These are phyloP conservation scores for Pristionchus maxplancki DNA, from an alignment of 2,888 invertebrate genomes.

Conservation along the genomic window DNA sequence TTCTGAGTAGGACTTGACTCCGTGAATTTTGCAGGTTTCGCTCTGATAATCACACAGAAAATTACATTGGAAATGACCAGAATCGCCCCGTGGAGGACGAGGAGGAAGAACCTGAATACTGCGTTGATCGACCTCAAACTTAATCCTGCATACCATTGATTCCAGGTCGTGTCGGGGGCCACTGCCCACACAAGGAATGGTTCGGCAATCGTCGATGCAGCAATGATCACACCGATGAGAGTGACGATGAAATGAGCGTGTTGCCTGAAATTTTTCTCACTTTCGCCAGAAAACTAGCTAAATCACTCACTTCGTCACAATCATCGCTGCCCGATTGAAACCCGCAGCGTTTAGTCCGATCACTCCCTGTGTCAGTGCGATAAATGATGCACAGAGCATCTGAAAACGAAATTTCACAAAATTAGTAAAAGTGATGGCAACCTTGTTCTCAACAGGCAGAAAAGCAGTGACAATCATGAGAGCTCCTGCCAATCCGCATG, in stretches of 20 bases:
- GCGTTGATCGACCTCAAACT: background rate
- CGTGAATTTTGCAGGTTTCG: slow-evolving; percentile 49
- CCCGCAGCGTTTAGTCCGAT: slow-evolving; percentile 59
- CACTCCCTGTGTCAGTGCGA: slow-evolving; percentile 54
- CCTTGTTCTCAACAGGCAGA: slow-evolving; percentile 53
- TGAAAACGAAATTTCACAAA: background rate
- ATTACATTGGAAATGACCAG: slow-evolving; percentile 45
- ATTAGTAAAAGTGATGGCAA: background rate
- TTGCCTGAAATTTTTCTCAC: slow-evolving; percentile 53
- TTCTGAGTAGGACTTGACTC: background rate
- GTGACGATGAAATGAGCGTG: slow-evolving; percentile 55
- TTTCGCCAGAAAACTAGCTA: too few relatives aligned
- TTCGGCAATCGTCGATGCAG: slow-evolving; percentile 51
- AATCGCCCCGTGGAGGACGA: slow-evolving; percentile 47
- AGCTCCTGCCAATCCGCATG: slow-evolving; percentile 56
- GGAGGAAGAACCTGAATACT: slow-evolving; percentile 44
- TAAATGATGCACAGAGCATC: slow-evolving; percentile 52
- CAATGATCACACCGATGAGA: slow-evolving; percentile 54
- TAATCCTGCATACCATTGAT: slow-evolving; percentile 41
- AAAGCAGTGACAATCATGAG: slow-evolving; percentile 56
- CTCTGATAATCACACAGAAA: slow-evolving; percentile 51
- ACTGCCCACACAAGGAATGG: slow-evolving; percentile 54
- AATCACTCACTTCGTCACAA: slow-evolving; percentile 49
- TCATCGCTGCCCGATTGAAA: slow-evolving; percentile 56
- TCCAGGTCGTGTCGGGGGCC: slow-evolving; percentile 53